These are phyloP conservation scores for Drosophila albomicans DNA, from an alignment of 1,140 invertebrate species.

Conservation along the genomic window DNA sequence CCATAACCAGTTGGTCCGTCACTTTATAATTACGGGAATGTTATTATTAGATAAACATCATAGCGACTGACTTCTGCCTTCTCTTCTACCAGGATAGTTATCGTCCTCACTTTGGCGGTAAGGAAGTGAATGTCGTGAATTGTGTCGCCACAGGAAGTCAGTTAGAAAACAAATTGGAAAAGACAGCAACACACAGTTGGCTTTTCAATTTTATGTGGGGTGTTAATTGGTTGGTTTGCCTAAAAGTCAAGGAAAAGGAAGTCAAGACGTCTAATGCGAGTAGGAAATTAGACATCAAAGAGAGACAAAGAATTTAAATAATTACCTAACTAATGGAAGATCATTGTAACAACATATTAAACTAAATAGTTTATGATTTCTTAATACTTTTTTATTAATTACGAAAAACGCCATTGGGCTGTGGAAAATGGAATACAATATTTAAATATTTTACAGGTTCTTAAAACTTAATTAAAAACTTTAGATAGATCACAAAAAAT, in stretches of 20 bases:
- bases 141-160: conserved; percentile 71
- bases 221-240: conserved; percentile 66
- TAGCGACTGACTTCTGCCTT: conserved; percentile 8
- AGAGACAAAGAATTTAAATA: conserved; percentile 6
- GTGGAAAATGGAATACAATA: background rate
- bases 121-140: conserved; percentile 59
- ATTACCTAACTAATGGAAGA: conserved; percentile 1
- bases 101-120: conserved; percentile 27
- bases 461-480: background rate
- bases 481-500: background rate
- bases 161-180: conserved; percentile 29
- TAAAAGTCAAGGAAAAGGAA: conserved; percentile 30
- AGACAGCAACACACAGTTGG: conserved; percentile 30
- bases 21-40: conserved; percentile 68
- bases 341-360: background rate
- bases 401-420: too few relatives aligned
- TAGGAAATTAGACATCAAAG: conserved; percentile 20
- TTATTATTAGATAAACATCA: conserved; percentile 80
- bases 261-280: conserved; percentile 34
- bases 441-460: background rate
- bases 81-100: conserved; percentile 62
- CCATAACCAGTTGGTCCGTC: conserved; percentile 68
- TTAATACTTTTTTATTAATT: too few relatives aligned
- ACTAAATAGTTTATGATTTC: too few relatives aligned
- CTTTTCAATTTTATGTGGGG: conserved; percentile 56